phyloP scores from a whole-genome alignment of 2,797 vertebrate species.

The Enteromius thamalakanensis region DNA sequence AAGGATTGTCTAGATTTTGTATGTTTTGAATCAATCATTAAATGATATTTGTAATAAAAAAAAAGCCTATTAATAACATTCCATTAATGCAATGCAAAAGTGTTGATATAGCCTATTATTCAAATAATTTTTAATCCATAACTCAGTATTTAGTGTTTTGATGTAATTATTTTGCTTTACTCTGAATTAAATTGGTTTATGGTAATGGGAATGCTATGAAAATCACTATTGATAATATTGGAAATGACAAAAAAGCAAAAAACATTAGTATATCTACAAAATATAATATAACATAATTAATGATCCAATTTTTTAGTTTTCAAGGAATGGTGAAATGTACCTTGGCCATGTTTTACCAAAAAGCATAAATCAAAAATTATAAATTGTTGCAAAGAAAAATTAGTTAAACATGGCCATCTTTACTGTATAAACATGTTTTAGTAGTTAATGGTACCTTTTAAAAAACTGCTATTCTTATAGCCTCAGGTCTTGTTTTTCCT shows the following conservation, averaged over 20 bases:
- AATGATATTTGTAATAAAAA: not conserved
- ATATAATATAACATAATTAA: no score
- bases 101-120: not conserved
- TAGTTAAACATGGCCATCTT: not conserved
- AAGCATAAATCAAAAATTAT: not conserved
- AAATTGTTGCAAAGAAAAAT: not conserved
- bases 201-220: not conserved
- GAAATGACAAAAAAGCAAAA: no score
- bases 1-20: not conserved
- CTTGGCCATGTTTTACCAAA: not conserved
- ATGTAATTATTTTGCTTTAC: not conserved
- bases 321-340: not conserved
- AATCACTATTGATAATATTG: not conserved
- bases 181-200: not conserved
- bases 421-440: slow-evolving; percentile 55
- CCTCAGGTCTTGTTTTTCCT: slow-evolving; percentile 35
- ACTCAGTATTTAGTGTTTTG: not conserved
- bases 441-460: slow-evolving; percentile 36
- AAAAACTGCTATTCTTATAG: slow-evolving; percentile 5
- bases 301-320: not conserved
- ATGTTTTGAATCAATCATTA: not conserved
- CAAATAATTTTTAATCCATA: not conserved
- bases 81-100: not conserved
- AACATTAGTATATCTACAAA: no score
- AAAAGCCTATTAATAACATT: not conserved